Evolutionary conservation across 2,888 invertebrate genomes (phyloP).

Genomic region (Cerastoderma edule): DNA sequence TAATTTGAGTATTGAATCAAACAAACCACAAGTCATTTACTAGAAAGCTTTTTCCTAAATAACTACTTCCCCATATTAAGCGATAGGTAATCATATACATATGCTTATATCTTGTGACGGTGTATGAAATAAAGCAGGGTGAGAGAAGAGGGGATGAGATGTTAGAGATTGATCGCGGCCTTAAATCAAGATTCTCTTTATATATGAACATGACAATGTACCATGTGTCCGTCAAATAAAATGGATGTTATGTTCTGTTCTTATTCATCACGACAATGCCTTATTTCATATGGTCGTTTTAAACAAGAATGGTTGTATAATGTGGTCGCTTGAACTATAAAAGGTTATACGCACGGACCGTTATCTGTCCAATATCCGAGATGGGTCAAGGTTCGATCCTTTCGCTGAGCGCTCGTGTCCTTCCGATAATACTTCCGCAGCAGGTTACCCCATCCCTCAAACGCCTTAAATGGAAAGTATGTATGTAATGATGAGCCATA

Average conservation of each 20-base stretch:
- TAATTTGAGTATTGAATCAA: neutral
- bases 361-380: constrained; percentile 77
- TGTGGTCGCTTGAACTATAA: too few relatives aligned
- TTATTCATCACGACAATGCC: neutral
- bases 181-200: neutral
- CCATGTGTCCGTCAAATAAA: too few relatives aligned
- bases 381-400: constrained; percentile 68
- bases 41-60: neutral
- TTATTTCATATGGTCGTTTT: neutral
- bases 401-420: constrained; percentile 33
- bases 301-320: neutral
- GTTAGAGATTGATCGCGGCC: too few relatives aligned
- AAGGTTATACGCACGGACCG: constrained; percentile 42
- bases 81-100: too few relatives aligned
- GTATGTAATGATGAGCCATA: neutral
- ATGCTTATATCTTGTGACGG: too few relatives aligned
- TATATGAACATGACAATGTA: neutral
- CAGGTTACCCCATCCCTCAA: constrained; percentile 67
- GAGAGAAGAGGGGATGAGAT: too few relatives aligned
- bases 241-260: too few relatives aligned
- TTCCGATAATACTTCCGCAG: constrained; percentile 67
- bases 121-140: too few relatives aligned
- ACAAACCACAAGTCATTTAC: neutral
- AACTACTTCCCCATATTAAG: neutral
- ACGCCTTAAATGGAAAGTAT: constrained; percentile 60